phyloP scores from a whole-genome alignment of 2,888 invertebrate species.

The Lycophotia porphyrea region DNA sequence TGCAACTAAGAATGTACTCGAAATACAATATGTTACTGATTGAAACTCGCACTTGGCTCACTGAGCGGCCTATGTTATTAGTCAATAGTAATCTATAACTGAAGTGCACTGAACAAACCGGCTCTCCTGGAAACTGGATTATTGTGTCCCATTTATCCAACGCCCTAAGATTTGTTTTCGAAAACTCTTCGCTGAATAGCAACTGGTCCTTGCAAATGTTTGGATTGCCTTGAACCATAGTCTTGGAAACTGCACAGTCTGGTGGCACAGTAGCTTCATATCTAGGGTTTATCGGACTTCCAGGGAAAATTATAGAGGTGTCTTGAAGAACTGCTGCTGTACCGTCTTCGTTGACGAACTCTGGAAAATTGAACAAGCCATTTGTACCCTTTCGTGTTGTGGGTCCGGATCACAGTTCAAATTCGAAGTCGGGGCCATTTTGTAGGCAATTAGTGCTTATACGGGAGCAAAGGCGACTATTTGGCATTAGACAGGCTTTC shows the following conservation, averaged over 20 bases:
- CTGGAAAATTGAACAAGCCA: slow-evolving; percentile 60
- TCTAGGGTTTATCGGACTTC: fast-evolving
- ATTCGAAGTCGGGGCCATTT: neutral
- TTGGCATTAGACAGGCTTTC: neutral
- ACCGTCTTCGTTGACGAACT: slow-evolving; percentile 74
- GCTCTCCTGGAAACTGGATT: slow-evolving; percentile 90
- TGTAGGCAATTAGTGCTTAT: neutral
- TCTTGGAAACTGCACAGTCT: slow-evolving; percentile 22
- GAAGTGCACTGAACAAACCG: slow-evolving; percentile 83
- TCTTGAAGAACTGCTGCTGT: neutral
- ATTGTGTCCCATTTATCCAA: slow-evolving; percentile 89
- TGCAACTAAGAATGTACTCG: too few species aligned
- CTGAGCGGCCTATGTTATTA: neutral
- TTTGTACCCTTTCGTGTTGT: too few species aligned
- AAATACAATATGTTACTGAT: neutral
- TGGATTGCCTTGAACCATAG: slow-evolving; percentile 56
- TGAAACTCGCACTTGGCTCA: neutral
- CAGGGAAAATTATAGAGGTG: neutral
- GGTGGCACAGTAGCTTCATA: neutral
- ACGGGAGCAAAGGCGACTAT: neutral
- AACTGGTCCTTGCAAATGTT: slow-evolving; percentile 75
- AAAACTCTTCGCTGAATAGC: slow-evolving; percentile 61
- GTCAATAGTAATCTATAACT: neutral
- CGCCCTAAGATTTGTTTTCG: slow-evolving; percentile 50
- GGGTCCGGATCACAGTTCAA: neutral